Evolutionary conservation across 2,888 invertebrate species (phyloP), one percentile per base, ranked within the genome.

Genomic region (Ornithoptera priamus): DNA sequence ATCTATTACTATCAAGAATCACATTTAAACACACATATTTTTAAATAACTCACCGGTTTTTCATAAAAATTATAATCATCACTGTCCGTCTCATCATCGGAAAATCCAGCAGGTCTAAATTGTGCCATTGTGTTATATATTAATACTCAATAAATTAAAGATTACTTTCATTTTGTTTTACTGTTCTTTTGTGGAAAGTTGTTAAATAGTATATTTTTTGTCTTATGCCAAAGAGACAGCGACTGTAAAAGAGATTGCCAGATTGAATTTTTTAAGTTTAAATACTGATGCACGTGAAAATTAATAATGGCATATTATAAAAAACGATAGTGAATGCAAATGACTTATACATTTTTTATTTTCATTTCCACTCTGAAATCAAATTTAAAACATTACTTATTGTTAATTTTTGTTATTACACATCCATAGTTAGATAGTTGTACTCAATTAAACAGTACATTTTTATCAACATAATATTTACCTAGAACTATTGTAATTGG

Each of bases 21-120:
- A 30, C 3, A 30, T 30, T 30, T 30, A 30, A 30, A 30, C 5
- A 15, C 42, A 12, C 36, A 39, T 39, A 8, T 65, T 50, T 62
- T 57, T 58, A 61, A 62, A 60, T 72, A 75, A 12, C 75, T 76
- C 82, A 92, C 92, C 83, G 87, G 85, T 75, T 82, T 85, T 63
- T 89, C 85, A 73, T 79, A 86, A 78, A 85, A 90, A 53, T 86
- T 87, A 75, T 83, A 89, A 68, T 88, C 89, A 65, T 89, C 89
- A 73, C 85, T 88, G 68, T 89, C 88, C 0, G 88, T 81, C 74
- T 92, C 90, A 10, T 89, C 88, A 74, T 87, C 90, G 10, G 90
- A 90, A 65, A 88, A 75, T 15, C 92, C 92, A 53, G 90, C 91
- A 15, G 92, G 92, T 76, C 90, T 84, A 72, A 79, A 83, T 56